Evolutionary conservation across 2,113 vertebrate species (phyloP).

Genomic region (Hipposideros armiger): DNA sequence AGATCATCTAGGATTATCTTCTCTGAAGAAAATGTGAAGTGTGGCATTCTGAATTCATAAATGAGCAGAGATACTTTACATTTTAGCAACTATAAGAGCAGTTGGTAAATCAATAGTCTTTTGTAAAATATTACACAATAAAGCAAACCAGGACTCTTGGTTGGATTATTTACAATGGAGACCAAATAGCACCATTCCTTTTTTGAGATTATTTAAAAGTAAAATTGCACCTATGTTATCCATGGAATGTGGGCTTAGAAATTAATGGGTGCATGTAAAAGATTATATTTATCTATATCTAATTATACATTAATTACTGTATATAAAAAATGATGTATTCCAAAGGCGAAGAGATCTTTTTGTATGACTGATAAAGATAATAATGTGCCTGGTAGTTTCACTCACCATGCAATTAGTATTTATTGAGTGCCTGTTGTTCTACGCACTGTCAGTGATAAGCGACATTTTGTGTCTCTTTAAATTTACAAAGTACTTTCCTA

Average conservation of each 20-base stretch:
- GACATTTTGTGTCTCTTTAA: neutral
- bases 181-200: neutral
- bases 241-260: neutral
- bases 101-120: neutral
- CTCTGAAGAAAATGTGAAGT: neutral
- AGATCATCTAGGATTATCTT: neutral
- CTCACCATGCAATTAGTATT: neutral
- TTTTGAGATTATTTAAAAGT: neutral
- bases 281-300: neutral
- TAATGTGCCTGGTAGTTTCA: neutral
- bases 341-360: neutral
- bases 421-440: neutral
- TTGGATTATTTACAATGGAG: neutral
- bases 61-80: neutral
- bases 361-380: neutral
- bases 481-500: conserved; percentile 17
- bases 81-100: neutral
- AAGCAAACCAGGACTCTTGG: neutral
- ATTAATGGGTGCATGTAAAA: neutral
- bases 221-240: neutral
- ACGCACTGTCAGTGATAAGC: neutral
- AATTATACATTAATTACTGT: neutral
- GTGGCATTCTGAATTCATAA: neutral
- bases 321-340: neutral
- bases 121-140: neutral